Percentiles rank a stretch among this genome's conserved stretches.
These are phyloP conservation scores for Triplophysa tibetana DNA, from an alignment of 2,113 vertebrate species.

Conservation along the genomic window DNA sequence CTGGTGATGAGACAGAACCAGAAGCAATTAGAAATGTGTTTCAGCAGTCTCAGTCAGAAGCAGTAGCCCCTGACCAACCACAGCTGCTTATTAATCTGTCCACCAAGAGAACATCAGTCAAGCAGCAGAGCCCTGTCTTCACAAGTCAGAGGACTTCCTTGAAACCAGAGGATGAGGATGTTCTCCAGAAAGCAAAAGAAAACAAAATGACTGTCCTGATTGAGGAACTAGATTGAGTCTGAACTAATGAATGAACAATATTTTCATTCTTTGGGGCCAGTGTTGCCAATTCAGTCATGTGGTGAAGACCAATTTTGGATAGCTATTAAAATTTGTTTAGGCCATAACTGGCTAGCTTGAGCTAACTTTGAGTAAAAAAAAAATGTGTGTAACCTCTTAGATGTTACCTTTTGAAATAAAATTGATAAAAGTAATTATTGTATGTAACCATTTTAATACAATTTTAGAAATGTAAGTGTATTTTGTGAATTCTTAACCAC, in stretches of 20 bases:
- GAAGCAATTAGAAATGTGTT: constrained; percentile 4
- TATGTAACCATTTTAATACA: not conserved
- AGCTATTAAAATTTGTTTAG: no score
- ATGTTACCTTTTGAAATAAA: not conserved
- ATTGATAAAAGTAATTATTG: not conserved
- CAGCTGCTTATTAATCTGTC: constrained; percentile 42
- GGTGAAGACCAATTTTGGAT: no score
- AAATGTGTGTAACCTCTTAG: no score
- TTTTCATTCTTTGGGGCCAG: no score
- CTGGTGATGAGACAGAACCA: constrained; percentile 59
- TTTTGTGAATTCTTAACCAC: not conserved
- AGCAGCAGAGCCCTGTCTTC: constrained; percentile 9
- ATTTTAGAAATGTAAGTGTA: not conserved
- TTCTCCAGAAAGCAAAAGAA: not conserved
- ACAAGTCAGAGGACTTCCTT: constrained; percentile 17
- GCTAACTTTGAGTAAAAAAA: not conserved
- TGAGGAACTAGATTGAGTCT: constrained; percentile 67
- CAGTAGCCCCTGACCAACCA: not conserved
- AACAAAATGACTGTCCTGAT: constrained; percentile 57
- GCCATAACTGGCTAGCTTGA: not conserved
- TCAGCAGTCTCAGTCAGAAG: not conserved
- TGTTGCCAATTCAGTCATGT: no score
- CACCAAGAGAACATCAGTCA: constrained; percentile 14
- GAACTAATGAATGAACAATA: no score
- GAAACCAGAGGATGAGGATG: constrained; percentile 42